These are phyloP conservation scores for Nestor notabilis DNA, from an alignment of 2,113 vertebrate genomes.

Conservation along the genomic window DNA sequence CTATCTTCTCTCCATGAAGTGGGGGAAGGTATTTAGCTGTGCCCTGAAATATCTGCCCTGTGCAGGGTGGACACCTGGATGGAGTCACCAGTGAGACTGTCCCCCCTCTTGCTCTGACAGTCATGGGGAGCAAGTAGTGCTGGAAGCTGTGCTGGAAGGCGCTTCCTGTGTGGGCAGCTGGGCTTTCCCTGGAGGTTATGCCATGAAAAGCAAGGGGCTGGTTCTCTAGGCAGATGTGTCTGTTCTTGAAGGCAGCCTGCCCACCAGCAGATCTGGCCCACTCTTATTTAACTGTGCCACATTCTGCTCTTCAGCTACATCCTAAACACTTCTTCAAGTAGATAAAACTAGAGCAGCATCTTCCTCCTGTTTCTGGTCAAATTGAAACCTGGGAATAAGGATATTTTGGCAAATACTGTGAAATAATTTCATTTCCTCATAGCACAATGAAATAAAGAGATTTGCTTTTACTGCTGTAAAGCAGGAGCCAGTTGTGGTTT, in stretches of 20 bases:
- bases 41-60: not conserved
- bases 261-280: accelerated
- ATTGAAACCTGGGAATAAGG: not conserved
- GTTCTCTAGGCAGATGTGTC: not conserved
- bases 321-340: not conserved
- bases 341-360: not conserved
- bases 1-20: not conserved
- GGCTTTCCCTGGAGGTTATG: not conserved
- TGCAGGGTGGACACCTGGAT: not conserved
- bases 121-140: accelerated
- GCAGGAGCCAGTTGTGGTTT: not conserved
- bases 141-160: not conserved
- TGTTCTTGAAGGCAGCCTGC: not conserved
- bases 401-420: not conserved
- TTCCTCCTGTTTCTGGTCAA: not conserved
- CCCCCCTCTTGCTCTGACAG: not conserved
- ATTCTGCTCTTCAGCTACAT: not conserved
- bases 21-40: not conserved
- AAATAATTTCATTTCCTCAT: not conserved
- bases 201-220: not conserved
- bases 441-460: not conserved
- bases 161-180: not conserved
- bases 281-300: not conserved
- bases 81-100: accelerated
- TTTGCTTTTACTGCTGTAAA: not conserved